Base-by-base conservation (phyloP, 2,113 vertebrate genomes). In the Pyrgilauda ruficollis region DNA sequence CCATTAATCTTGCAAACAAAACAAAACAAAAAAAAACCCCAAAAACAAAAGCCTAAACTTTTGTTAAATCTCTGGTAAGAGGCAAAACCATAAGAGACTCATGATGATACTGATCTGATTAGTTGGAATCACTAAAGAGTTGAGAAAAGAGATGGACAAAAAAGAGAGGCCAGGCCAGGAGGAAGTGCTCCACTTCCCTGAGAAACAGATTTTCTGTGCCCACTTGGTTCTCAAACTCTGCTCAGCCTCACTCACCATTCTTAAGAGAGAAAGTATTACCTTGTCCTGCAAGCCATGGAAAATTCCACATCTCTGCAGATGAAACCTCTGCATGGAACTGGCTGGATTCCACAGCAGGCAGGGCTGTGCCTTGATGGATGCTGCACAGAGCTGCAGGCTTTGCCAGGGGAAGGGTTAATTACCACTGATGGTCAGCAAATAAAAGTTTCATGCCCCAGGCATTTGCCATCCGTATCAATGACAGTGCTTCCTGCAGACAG, bases 371-470 rank as follows among this genome's bases (percentile, higher is more conserved):
- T 12, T 9, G 81, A 55, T 31, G 11, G 1, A 53, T 78, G 85
- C 56, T 1, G 43, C 2, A n/a, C 69, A 2, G 2, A 55, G 69
- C 81, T 85, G 78, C 74, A n/a, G 22, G 4, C 66, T 44, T 14
- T 39, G 53, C 10, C 77, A 43, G 82, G 84, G 49, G 23, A 79
- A 76, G 88, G 75, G 72, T 90, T 89, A 80, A 94, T 80, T 52
- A 64, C 58, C 44, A 41, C 93, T 49, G 73, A 62, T 55, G 64
- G 72, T 13, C 91, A 91, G 80, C 89, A 96, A 86, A 84, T 49
- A 52, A 43, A 87, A 88, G 11, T 46, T 61, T 26, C 18, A 33
- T 79, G 75, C 86, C 68, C 11, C 43, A 56, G 89, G 53, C 72
- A 20, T 44, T 52, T 62, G 11, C 58, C 73, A 22, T 14, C 11